Evolutionary conservation across 1,140 invertebrate genomes (phyloP).

Genomic region (Leptonema lineaticorne): DNA sequence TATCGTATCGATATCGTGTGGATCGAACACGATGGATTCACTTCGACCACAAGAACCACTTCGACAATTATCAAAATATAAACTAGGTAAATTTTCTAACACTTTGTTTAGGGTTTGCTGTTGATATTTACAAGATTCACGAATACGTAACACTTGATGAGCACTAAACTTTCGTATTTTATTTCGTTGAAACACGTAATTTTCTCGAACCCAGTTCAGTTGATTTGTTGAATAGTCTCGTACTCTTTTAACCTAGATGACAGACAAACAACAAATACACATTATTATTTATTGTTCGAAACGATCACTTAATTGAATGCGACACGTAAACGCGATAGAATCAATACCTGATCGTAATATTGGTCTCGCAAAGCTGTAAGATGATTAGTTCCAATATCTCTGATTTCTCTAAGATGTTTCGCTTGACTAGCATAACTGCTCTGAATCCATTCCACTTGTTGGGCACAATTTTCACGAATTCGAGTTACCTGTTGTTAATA

Average conservation of each 20-base stretch:
- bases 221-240: conserved; percentile 86
- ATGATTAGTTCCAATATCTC: conserved; percentile 87
- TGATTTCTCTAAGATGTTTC: conserved; percentile 82
- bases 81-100: conserved; percentile 87
- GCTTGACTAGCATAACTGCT: conserved; percentile 87
- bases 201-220: conserved; percentile 89
- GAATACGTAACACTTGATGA: conserved; percentile 81
- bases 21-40: conserved; percentile 74
- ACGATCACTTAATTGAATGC: conserved; percentile 5
- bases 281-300: not conserved
- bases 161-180: conserved; percentile 93
- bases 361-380: conserved; percentile 83
- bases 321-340: conserved; percentile 13
- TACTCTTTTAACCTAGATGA: conserved; percentile 76
- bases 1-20: conserved; percentile 60
- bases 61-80: conserved; percentile 91
- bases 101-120: conserved; percentile 93
- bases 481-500: conserved; percentile 65
- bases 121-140: conserved; percentile 93
- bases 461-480: conserved; percentile 89
- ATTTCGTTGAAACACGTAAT: conserved; percentile 92
- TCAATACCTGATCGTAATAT: conserved; percentile 83
- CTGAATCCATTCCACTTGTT: conserved; percentile 91
- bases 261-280: conserved; percentile 3
- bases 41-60: conserved; percentile 80